These are phyloP conservation scores for Mizuhopecten yessoensis DNA, from an alignment of 1,140 invertebrate species.

Conservation along the genomic window DNA sequence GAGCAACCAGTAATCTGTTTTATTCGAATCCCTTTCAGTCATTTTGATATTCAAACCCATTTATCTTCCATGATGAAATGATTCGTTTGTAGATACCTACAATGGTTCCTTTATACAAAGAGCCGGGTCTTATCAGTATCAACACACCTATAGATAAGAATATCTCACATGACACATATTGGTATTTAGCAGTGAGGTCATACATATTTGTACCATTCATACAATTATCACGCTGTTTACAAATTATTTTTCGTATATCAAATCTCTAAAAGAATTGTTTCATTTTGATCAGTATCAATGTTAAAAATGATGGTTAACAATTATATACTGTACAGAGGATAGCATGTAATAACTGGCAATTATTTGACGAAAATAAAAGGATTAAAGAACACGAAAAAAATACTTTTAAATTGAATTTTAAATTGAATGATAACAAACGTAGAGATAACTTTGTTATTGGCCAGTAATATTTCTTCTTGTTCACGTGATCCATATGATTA, in stretches of 20 bases:
- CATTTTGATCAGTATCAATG: no score
- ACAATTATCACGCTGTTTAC: neutral
- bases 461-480: no score
- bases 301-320: no score
- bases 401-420: no score
- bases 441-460: no score
- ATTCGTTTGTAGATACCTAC: neutral
- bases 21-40: neutral
- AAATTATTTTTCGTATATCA: neutral
- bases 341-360: no score
- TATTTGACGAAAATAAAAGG: no score
- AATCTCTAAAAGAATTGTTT: no score
- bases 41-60: neutral
- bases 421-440: no score
- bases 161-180: neutral
- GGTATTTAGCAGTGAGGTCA: neutral
- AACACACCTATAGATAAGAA: neutral
- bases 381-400: no score
- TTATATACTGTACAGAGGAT: no score
- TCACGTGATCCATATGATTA: no score
- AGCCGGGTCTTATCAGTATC: neutral
- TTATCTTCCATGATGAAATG: conserved; percentile 5
- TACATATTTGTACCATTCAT: neutral
- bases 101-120: neutral
- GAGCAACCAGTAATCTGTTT: neutral